Base-by-base conservation (phyloP, 2,113 vertebrate genomes). In the Vicugna pacos region DNA sequence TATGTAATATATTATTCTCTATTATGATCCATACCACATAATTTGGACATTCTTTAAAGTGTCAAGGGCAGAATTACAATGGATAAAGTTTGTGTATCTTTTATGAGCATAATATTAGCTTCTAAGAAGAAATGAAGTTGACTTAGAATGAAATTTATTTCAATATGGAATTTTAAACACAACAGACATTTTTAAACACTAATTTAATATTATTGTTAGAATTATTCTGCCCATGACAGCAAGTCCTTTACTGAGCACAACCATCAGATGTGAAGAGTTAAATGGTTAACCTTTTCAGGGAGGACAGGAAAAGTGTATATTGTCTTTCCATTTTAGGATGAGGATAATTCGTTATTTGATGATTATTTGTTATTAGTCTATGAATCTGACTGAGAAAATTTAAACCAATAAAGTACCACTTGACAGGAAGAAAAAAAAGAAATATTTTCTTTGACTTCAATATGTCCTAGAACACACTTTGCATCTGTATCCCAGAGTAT, bases 371-470 rank as follows among this genome's bases (percentile, higher is more conserved):
- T 73, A 82, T 16, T 80, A 67, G 32, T 26, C n/a, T 84, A 72
- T 46, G 17, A 77, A 80, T 86, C 42, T 97, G 70, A 97, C 84
- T 97, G 83, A 81, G 92, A 87, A 84, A 82, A 97, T 97, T 97
- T 96, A 60, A 97, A 95, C 56, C 93, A 98, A 91, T 91, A 93
- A 97, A 54, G 92, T 93, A 64, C 84, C 84, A 95, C 30, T 94
- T 96, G 46, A 98, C 93, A 98, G 50, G 16, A 14, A 48, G 62
- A 96, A 93, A 13, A 42, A 42, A 42, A 2, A 1, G 22, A 10
- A 65, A 48, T 48, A 70, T 8, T 96, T 92, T 97, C 14, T 65
- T 88, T n/a, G 58, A 90, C 13, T 93, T 93, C 32, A 28, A 1
- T 26, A 5, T n/a, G 52, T 52, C 19, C 46, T 32, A 65, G 56